Evolutionary conservation across 2,797 vertebrate species (phyloP).

Genomic region (Furcifer pardalis): DNA sequence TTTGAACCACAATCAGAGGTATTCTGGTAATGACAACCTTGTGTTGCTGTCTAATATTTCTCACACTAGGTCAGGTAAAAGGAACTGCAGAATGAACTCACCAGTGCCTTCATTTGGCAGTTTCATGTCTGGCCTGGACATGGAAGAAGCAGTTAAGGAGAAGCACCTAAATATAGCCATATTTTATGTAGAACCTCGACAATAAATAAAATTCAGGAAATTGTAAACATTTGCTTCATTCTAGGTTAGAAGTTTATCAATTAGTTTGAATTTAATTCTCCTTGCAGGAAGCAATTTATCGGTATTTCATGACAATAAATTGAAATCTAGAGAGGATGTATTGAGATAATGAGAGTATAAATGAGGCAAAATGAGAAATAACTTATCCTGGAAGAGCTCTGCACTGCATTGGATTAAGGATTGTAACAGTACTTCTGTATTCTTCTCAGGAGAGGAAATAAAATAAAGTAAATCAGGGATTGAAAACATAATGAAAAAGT

Average conservation of each 20-base stretch:
- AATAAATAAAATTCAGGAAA: constrained; percentile 52
- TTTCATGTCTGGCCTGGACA: no score
- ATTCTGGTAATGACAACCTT: no score
- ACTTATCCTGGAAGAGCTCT: constrained; percentile 17
- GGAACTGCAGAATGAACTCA: no score
- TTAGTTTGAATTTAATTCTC: constrained; percentile 15
- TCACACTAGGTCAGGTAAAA: no score
- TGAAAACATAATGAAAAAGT: constrained; percentile 18
- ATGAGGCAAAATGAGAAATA: not conserved
- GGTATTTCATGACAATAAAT: constrained; percentile 5
- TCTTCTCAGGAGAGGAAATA: constrained; percentile 8
- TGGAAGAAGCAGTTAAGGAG: constrained; percentile 64
- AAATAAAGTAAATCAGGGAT: constrained; percentile 33
- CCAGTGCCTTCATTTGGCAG: no score
- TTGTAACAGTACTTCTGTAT: constrained; percentile 7
- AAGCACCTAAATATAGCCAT: constrained; percentile 67
- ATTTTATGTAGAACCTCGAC: constrained; percentile 49
- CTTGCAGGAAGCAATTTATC: not conserved
- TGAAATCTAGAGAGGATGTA: constrained; percentile 18
- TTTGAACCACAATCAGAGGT: no score
- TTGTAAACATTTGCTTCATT: not conserved
- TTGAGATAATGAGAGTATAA: constrained; percentile 25
- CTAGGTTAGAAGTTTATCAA: constrained; percentile 37
- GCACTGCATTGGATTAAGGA: constrained; percentile 1
- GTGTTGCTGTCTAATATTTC: no score